Percentiles rank a stretch among this genome's conserved stretches.
phyloP scores from a whole-genome alignment of 2,888 invertebrate species.

The Diarsia dahlii region DNA sequence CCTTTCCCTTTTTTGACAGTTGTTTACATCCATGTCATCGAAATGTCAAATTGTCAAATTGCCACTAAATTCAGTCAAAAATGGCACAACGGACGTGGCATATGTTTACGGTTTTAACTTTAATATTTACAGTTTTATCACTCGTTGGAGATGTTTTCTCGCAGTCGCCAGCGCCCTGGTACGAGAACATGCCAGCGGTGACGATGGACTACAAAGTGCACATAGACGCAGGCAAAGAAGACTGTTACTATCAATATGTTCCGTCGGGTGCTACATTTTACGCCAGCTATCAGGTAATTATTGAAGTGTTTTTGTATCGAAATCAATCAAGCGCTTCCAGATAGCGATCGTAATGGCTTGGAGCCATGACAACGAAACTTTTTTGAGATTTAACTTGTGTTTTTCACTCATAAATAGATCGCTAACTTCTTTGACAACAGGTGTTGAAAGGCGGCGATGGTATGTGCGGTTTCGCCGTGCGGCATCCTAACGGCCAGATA shows the following conservation, averaged over 20 bases:
- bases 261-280: constrained; percentile 97
- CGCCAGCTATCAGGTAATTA: constrained; percentile 97
- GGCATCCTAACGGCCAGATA: constrained; percentile 95
- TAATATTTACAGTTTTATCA: constrained; percentile 89
- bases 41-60: constrained; percentile 52
- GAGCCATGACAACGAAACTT: neutral
- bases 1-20: constrained; percentile 50
- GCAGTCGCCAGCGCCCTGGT: constrained; percentile 93
- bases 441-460: constrained; percentile 98
- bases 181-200: constrained; percentile 96
- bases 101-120: constrained; percentile 84
- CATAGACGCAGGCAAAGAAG: constrained; percentile 97
- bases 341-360: constrained; percentile 15
- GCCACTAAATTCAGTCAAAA: constrained; percentile 71
- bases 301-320: constrained; percentile 49
- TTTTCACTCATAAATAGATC: constrained; percentile 43
- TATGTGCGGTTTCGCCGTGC: constrained; percentile 97
- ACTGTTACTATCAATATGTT: constrained; percentile 98
- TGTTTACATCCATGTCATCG: constrained; percentile 36
- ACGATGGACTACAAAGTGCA: constrained; percentile 99
- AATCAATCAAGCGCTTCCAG: constrained; percentile 21
- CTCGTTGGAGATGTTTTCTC: constrained; percentile 87
- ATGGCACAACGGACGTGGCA: constrained; percentile 90
- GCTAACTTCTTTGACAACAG: constrained; percentile 83
- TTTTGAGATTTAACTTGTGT: neutral